These are phyloP conservation scores for Perccottus glenii DNA, from an alignment of 2,113 vertebrate genomes.

Conservation along the genomic window DNA sequence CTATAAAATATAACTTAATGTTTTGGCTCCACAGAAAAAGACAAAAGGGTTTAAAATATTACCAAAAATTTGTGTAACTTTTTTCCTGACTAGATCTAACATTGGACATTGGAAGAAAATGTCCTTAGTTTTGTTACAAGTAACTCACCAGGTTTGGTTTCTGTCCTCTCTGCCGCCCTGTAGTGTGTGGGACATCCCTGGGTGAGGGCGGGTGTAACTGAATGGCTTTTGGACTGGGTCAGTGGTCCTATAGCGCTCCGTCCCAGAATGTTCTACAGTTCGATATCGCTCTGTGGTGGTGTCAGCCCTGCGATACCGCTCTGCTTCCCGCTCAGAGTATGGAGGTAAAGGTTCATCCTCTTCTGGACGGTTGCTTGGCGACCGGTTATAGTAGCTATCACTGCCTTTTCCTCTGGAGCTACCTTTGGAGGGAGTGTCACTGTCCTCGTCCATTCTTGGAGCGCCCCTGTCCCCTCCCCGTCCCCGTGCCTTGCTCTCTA, in stretches of 20 bases:
- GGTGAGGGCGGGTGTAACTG: conserved; percentile 84
- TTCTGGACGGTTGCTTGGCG: conserved; percentile 77
- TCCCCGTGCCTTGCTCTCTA: conserved; percentile 85
- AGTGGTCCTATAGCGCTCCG: conserved; percentile 61
- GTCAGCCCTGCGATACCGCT: conserved; percentile 75
- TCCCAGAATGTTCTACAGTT: conserved; percentile 63
- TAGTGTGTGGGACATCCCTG: conserved; percentile 79
- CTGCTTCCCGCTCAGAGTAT: conserved; percentile 86
- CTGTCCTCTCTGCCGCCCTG: conserved; percentile 89
- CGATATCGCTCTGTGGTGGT: conserved; percentile 65
- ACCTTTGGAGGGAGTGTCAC: conserved; percentile 88
- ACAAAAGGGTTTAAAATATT: too few species aligned
- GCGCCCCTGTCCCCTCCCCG: conserved; percentile 54
- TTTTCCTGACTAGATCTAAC: too few species aligned
- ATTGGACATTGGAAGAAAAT: neutral
- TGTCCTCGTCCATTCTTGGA: conserved; percentile 76
- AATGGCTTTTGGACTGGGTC: conserved; percentile 72
- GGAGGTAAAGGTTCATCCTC: conserved; percentile 90
- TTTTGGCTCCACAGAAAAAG: neutral
- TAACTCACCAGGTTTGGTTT: conserved; percentile 91
- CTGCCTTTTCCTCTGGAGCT: conserved; percentile 83
- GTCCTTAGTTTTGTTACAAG: conserved; percentile 60
- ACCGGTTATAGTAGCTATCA: conserved; percentile 72
- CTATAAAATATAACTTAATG: neutral
- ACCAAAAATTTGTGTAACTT: too few species aligned